phyloP scores from a whole-genome alignment of 2,888 invertebrate genomes.

The Mechanitis messenoides region DNA sequence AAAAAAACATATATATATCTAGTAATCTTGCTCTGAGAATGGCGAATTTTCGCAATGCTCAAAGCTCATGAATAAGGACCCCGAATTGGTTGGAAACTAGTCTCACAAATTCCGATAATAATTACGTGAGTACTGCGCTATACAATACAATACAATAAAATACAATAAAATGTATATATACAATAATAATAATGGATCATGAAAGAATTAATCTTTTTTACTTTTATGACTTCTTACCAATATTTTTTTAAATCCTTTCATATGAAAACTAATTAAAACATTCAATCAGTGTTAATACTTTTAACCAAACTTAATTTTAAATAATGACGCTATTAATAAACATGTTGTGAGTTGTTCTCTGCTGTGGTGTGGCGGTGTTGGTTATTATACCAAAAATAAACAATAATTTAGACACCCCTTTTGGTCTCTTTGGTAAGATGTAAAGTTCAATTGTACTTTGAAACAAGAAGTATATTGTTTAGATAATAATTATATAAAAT shows the following conservation, averaged over 20 bases:
- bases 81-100: too few species aligned
- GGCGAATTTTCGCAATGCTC: too few species aligned
- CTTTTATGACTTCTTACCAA: not conserved
- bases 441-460: not conserved
- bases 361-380: constrained; percentile 43
- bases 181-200: too few species aligned
- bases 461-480: not conserved
- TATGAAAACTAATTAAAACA: not conserved
- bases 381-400: constrained; percentile 55
- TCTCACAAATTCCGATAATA: too few species aligned
- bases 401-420: constrained; percentile 31
- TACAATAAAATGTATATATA: too few species aligned
- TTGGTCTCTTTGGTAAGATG: not conserved
- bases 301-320: constrained; percentile 15
- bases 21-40: too few species aligned
- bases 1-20: too few species aligned
- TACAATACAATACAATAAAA: too few species aligned
- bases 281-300: not conserved
- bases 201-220: too few species aligned
- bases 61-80: too few species aligned
- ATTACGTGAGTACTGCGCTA: too few species aligned
- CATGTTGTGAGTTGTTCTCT: constrained; percentile 49
- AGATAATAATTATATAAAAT: too few species aligned
- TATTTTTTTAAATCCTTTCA: not conserved
- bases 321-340: constrained; percentile 53